Percentiles rank a stretch among this genome's conserved stretches.
Evolutionary conservation across 2,797 vertebrate genomes (phyloP).

Genomic region (Hypotaenidia okinawae): DNA sequence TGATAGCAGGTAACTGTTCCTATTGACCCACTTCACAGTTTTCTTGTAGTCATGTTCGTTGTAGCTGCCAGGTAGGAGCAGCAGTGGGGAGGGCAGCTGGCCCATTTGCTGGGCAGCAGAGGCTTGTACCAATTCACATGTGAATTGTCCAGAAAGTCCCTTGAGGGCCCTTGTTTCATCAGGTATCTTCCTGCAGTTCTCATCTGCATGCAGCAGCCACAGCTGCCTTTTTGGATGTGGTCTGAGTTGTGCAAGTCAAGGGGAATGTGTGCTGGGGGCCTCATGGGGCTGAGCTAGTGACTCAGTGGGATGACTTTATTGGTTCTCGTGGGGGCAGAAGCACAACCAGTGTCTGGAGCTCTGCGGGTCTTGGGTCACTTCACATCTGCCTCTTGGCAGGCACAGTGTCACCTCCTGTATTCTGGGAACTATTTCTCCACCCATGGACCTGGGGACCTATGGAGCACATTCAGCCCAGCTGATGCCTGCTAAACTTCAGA

Average conservation of each 20-base stretch:
- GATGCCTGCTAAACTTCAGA: neutral
- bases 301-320: neutral
- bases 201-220: neutral
- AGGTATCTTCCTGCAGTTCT: neutral
- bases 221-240: neutral
- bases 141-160: neutral
- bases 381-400: fast-evolving
- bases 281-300: neutral
- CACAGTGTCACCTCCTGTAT: neutral
- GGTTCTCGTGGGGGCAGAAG: neutral
- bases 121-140: neutral
- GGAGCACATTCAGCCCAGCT: neutral
- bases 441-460: fast-evolving
- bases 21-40: neutral
- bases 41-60: fast-evolving
- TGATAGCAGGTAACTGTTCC: neutral
- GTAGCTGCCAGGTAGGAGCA: neutral
- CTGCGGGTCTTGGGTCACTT: neutral
- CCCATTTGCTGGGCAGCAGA: neutral
- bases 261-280: neutral
- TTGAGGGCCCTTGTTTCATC: neutral
- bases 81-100: neutral
- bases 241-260: neutral
- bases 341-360: neutral
- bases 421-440: neutral